Evolutionary conservation across 2,113 vertebrate genomes (phyloP), one percentile per base, ranked within the genome.

Genomic region (Gymnocephalus cernua): DNA sequence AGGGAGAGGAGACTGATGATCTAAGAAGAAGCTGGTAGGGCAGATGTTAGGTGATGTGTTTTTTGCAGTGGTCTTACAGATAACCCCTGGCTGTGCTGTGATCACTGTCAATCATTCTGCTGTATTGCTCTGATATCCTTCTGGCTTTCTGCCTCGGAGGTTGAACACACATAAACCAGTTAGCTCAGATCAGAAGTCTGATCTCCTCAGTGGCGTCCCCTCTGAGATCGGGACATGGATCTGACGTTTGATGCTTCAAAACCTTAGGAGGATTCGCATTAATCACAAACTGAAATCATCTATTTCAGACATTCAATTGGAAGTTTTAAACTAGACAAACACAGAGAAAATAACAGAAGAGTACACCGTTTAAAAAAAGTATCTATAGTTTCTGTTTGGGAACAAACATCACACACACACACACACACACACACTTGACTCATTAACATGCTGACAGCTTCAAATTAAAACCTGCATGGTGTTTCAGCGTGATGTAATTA

Each of bases 1-100:
- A 35, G 9, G 4, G 5, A 59, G 50, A 44, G 51, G 21, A 63
- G 12, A 15, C 61, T 9, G 38, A 23, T 64, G n/a, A n/a, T 63
- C 5, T 59, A 29, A 51, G 54, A 2, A 25, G 65, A 56, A 63
- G 48, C 65, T 63, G 13, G 64, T 4, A 23, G 25, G 19, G 14
- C 54, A 58, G 14, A 57, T 63, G 53, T 72, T 23, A 65, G 29
- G 64, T 70, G 70, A 35, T 62, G 7, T 73, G 15, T 85, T 61
- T 79, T 50, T 21, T 59, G 19, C 44, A 61, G 57, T 12, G 57
- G 8, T 62, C 41, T 72, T 29, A 48, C 70, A 73, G 54, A 47
- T 0, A 14, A 15, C 25, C 27, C 19, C n/a, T 32, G 4, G 8
- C 56, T 61, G 27, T 48, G 25, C 19, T 61, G 38, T 47, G 41